Evolutionary conservation across 2,888 invertebrate genomes (phyloP), one percentile per base, ranked within the genome.

Genomic region (Lobophora halterata): DNA sequence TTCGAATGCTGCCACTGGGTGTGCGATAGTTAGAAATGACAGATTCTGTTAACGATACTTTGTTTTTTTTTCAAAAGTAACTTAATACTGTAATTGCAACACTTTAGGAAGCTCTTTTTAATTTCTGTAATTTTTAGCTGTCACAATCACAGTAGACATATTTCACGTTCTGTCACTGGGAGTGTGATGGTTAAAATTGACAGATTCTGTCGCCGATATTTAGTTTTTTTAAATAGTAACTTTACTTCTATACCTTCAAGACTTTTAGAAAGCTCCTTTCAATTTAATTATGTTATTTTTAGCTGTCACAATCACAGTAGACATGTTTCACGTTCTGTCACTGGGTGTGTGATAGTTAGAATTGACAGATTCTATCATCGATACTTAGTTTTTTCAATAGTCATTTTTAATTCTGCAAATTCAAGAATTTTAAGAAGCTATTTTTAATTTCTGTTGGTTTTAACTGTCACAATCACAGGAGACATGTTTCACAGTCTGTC

Each of bases 311-410:
- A 12, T 2, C 11, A n/a, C 33, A 43, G 25, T 29, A 20, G 26
- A 31, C 31, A 28, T n/a, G 28, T 28, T 12, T 5, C 9, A n/a
- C 6, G 41, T 26, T 39, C 32, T 51, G 43, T 46, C 49, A 54
- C 54, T 54, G 54, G 51, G 49, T 36, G 17, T 40, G 25, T 46
- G 46, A 42, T 42, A 24, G 23, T 32, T 42, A 19, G 11, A 35
- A 28, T 7, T 31, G 17, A 25, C 21, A 21, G 46, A 28, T 10
- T 11, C 19, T 28, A 8, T 28, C 19, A 11, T 2, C 28, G 3
- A 2, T 12, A 2, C n/a, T n/a, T n/a, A n/a, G n/a, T n/a, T n/a
- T n/a, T n/a, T n/a, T n/a, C n/a, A n/a, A n/a, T n/a, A n/a, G n/a
- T n/a, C n/a, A n/a, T n/a, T n/a, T n/a, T n/a, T n/a, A n/a, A n/a